Evolutionary conservation across 2,113 vertebrate genomes (phyloP), one percentile per base, ranked within the genome.

Genomic region (Thunnus thynnus): DNA sequence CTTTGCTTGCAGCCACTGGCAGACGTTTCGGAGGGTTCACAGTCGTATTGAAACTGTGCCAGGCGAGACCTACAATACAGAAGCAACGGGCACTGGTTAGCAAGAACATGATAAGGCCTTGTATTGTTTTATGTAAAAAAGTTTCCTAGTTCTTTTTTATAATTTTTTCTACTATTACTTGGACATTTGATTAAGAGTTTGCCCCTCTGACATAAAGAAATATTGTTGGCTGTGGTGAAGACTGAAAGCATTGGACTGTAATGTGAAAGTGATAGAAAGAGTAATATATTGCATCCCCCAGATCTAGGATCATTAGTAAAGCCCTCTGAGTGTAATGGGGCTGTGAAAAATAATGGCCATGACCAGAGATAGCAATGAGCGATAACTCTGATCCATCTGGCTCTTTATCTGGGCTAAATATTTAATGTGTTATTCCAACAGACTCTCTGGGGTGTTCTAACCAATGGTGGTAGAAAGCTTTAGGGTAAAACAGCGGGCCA

Each of bases 11-110:
- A 99, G 74, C 96, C 94, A 0, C 87, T 97, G 0, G 88, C 88
- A 3, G 93, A 90, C 72, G 87, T 86, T 0, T 79, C 52, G 0
- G 91, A 95, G 0, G 96, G 95, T 75, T 96, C 93, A 74, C 98
- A 99, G 41, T 97, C 96, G 0, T 95, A 95, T 86, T 97, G 96
- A 93, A 99, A 99, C 60, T 97, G 96, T 0, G 96, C 96, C n/a
- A 97, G 94, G 20, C 98, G 97, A 0, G 97, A 97, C 93, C 98
- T 99, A 90, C 1, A 85, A 68, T 20, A 57, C 9, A 6, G 0
- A 13, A 65, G 27, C 25, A 85, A 68, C 5, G 2, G 25, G 22
- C 32, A 62, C 48, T 18, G 48, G 61, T 91, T 48, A 85, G 67
- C 27, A 63, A 46, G 13, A 60, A 44, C 64, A 61, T 12, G 32